Percentiles rank a stretch among this genome's conserved stretches.
Evolutionary conservation across 37 sponge, comb jelly and placozoan species (phyloP).

Genomic region (Spongilla lacustris): DNA sequence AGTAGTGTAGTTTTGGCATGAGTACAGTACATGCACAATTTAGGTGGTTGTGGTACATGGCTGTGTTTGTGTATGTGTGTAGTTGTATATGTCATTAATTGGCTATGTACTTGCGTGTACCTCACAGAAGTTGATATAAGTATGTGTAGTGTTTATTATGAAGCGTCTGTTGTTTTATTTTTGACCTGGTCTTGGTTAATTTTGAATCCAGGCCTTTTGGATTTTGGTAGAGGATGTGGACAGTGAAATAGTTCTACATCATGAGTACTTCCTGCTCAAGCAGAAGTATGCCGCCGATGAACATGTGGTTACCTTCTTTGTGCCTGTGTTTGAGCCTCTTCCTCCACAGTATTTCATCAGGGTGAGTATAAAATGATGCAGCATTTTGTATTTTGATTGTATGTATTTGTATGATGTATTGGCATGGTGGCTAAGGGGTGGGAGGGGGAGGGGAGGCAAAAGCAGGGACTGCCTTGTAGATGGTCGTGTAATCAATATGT

Average conservation of each 20-base stretch:
- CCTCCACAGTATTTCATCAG: conserved; percentile 99
- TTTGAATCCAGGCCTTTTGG: conserved; percentile 86
- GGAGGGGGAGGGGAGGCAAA: no score
- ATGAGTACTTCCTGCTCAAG: conserved; percentile 98
- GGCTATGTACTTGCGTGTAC: not conserved
- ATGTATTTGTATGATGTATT: not conserved
- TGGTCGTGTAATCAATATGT: no score
- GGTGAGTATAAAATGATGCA: not conserved
- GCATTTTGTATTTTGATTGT: not conserved
- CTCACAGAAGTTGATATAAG: no score
- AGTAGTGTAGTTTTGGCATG: no score
- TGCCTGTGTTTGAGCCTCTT: conserved; percentile 98
- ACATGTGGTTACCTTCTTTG: conserved; percentile 94
- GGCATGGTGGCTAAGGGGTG: not conserved
- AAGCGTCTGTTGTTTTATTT: no score
- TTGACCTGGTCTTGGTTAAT: no score
- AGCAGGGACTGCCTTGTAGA: no score
- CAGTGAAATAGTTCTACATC: conserved; percentile 91
- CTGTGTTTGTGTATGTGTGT: no score
- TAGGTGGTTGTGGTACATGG: no score
- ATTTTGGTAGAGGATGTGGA: conserved; percentile 98
- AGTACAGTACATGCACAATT: no score
- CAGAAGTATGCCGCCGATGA: conserved; percentile 89
- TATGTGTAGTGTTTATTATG: no score
- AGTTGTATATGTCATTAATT: no score